These are phyloP conservation scores for Eupithecia insigniata DNA, from an alignment of 2,888 invertebrate species.

Conservation along the genomic window DNA sequence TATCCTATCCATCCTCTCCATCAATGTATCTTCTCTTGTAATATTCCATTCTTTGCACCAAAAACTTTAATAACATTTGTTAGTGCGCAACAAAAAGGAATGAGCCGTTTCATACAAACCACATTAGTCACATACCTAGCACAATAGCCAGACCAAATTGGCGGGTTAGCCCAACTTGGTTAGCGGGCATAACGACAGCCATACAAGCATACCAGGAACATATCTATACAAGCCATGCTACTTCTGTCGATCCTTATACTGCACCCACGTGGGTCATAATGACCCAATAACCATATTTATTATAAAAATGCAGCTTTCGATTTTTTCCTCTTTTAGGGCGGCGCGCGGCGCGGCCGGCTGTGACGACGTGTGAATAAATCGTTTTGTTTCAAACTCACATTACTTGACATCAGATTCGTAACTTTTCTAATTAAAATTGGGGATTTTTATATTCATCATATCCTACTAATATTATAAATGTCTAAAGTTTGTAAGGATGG, in stretches of 20 bases:
- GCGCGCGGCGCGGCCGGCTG: too few relatives aligned
- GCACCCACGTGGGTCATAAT: slow-evolving; percentile 41
- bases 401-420: too few relatives aligned
- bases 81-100: neutral
- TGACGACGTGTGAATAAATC: neutral
- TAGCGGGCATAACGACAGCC: slow-evolving; percentile 33
- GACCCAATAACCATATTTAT: slow-evolving; percentile 30
- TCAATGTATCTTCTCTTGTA: neutral
- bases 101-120: slow-evolving; percentile 11
- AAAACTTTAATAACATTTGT: neutral
- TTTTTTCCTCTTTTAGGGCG: slow-evolving; percentile 19
- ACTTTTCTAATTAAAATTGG: too few relatives aligned
- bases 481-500: too few relatives aligned
- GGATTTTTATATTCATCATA: too few relatives aligned
- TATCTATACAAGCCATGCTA: slow-evolving; percentile 31
- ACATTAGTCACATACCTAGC: slow-evolving; percentile 37
- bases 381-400: neutral
- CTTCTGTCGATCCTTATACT: slow-evolving; percentile 38
- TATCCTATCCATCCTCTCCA: neutral
- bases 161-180: slow-evolving; percentile 30
- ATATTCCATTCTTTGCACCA: neutral
- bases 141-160: slow-evolving; percentile 37
- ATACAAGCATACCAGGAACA: slow-evolving; percentile 34
- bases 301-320: slow-evolving; percentile 32
- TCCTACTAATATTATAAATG: too few relatives aligned